Conservation (phyloP, 2,113 vertebrate species). For the Tachycineta bicolor region DNA sequence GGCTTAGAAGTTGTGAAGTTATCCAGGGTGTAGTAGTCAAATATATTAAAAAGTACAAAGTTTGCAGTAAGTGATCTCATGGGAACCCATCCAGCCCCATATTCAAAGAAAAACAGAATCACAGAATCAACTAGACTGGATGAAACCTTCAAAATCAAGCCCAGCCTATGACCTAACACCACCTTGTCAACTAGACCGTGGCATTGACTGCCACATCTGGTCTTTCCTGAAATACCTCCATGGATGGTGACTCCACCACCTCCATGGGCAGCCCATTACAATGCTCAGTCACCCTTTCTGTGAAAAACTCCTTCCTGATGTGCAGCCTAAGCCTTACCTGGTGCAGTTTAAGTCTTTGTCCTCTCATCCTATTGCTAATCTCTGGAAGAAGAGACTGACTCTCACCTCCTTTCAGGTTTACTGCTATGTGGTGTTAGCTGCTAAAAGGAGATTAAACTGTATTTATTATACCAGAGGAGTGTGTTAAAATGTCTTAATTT, state of each 20-base stretch:
- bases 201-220: background rate
- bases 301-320: background rate
- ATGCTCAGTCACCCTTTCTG: background rate
- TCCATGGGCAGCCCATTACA: background rate
- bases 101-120: background rate
- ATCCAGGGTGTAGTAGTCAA: background rate
- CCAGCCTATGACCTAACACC: background rate
- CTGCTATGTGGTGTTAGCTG: background rate
- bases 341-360: background rate
- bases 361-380: background rate
- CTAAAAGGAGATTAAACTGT: background rate
- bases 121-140: background rate
- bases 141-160: background rate
- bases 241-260: background rate
- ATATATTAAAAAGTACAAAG: background rate
- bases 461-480: background rate
- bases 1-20: background rate
- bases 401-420: background rate
- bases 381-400: background rate
- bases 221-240: background rate
- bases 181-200: background rate
- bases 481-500: background rate
- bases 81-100: background rate
- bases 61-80: background rate
- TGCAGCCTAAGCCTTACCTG: background rate